Base-by-base conservation (phyloP, 23 tunicate genomes). In the Trididemnum clinides region DNA sequence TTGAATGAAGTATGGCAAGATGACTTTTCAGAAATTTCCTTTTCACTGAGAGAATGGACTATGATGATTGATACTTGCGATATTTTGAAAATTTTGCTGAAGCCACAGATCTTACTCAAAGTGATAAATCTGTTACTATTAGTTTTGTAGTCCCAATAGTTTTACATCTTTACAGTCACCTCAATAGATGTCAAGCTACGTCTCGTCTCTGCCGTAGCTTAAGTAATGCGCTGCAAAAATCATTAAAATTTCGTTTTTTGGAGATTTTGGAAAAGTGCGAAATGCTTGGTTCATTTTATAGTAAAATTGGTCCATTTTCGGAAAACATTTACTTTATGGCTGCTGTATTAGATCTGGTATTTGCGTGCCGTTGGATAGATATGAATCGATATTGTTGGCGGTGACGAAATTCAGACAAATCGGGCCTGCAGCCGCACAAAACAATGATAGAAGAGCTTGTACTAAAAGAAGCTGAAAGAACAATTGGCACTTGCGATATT, bases 141-240 rank as follows among this genome's bases (percentile, higher is more conserved):
- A 87, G 90, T 64, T 65, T 78, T 57, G 84, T 87, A 26, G 59
- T 87, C 10, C 90, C 90, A 1, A 87, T 85, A 64, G 65, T 78
- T 12, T 84, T 87, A 23, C 38, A 85, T 29, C 76, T 87, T 10
- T 44, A 87, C 66, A 78, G 82, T 37, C 90, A 87, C 62, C 37
- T 30, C 36, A 29, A 66, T 15, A 66, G 37, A 66, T 28, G 75
- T 32, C 75, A 59, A 12, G 66, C 66, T 28, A 59, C 21, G 66
- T 59, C 66, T 59, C 66, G 66, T 59, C 25, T 19, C 66, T n/a
- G 66, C 66, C 66, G 66, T n/a, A 59, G 66, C 25, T 59, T 59
- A 59, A n/a, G 20, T 59, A 59, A 59, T 59, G 66, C 66, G 25
- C 66, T 59, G 3, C 5, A 59, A 59, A 59, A 59, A 4, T 59